Base-by-base conservation (phyloP, 2,888 invertebrate genomes). In the Corbicula japonica region DNA sequence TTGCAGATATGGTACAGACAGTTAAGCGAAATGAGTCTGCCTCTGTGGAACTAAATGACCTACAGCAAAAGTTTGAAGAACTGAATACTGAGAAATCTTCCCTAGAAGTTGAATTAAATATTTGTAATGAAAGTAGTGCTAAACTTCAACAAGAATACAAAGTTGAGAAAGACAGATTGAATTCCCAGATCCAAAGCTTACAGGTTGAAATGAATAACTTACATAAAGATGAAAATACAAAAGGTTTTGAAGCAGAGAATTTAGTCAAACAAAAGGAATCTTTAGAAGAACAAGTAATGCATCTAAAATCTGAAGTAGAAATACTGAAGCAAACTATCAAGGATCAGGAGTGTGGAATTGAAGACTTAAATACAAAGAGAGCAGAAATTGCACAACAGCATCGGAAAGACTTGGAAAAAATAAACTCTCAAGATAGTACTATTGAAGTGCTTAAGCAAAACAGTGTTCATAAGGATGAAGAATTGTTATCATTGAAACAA, bases 311-410 rank as follows among this genome's bases (percentile, higher is more conserved):
- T 38, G 85, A 87, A 28, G 54, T 80, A 35, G 38, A 69, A 35
- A 44, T 66, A 35, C 56, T 65, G 30, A 75, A 83, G 71, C 61
- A 85, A 26, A 44, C 58, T 52, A 56, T 86, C 8, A 68, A 35
- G 61, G 86, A 80, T 60, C 78, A 76, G 23, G 83, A 87, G 69
- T 52, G 73, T 34, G 85, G 84, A 23, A 84, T 88, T 58, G 58
- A 74, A 54, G 80, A 89, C 18, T 74, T 89, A 21, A 86, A 88
- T 69, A 66, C 85, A 34, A 84, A 82, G 61, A 74, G 71, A 46
- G 60, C 76, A 10, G 80, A 76, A 18, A 68, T 83, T 18, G 38
- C 72, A n/a, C 76, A 75, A 30, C 68, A 74, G 28, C 10, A 87
- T 6, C 63, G 84, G 23, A 72, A 80, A 38, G 73, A 76, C 18